These are phyloP conservation scores for Capreolus pygargus DNA, from an alignment of 2,113 vertebrate genomes.

Conservation along the genomic window DNA sequence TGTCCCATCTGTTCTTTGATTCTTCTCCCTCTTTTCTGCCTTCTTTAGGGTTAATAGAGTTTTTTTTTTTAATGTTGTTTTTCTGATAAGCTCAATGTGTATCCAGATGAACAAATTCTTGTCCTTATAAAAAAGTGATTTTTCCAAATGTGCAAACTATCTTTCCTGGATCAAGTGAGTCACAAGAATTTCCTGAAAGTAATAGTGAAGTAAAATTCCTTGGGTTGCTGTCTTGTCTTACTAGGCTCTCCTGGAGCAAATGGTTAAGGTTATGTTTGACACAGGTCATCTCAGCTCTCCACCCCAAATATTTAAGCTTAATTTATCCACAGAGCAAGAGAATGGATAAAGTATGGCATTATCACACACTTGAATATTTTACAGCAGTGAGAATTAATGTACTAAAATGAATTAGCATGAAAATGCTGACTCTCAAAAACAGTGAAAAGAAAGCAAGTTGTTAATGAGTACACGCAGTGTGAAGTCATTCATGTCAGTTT, in stretches of 20 bases:
- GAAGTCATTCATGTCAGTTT: background rate
- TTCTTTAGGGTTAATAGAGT: background rate
- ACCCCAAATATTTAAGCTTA: background rate
- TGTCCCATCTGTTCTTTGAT: background rate
- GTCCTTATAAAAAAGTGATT: background rate
- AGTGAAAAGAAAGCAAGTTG: background rate
- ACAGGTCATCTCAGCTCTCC: background rate
- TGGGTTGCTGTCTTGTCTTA: background rate
- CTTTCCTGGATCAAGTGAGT: background rate
- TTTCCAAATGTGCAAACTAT: background rate
- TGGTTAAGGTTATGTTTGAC: background rate
- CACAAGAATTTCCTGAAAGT: background rate
- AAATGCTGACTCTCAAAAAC: background rate
- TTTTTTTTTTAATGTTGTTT: background rate
- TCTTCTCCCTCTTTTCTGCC: background rate
- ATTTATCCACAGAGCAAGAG: background rate
- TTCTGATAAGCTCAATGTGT: background rate
- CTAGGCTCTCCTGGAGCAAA: background rate
- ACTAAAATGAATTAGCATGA: background rate
- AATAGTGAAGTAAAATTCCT: background rate
- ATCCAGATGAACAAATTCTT: background rate
- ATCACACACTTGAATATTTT: background rate
- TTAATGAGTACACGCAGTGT: background rate
- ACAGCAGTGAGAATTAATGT: background rate
- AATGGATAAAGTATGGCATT: background rate